These are phyloP conservation scores for Lordiphosa stackelbergi DNA, from an alignment of 1,140 invertebrate species.

Conservation along the genomic window DNA sequence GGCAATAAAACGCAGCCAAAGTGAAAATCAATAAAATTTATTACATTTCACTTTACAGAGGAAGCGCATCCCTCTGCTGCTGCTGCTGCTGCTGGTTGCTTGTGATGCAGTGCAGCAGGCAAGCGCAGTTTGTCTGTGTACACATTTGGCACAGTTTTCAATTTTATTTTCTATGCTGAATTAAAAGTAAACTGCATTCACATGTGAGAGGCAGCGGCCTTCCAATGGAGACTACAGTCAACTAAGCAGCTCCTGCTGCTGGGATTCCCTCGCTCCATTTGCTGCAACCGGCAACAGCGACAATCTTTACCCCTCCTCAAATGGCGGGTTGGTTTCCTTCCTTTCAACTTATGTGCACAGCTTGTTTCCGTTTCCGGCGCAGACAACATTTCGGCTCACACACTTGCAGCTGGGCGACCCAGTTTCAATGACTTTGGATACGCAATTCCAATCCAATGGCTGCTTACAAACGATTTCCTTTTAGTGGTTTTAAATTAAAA, in stretches of 20 bases:
- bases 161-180: slow-evolving; percentile 62
- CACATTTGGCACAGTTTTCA: slow-evolving; percentile 65
- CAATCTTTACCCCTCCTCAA: slow-evolving; percentile 26
- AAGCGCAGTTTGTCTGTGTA: slow-evolving; percentile 21
- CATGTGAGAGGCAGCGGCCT: slow-evolving; percentile 13
- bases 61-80: slow-evolving; percentile 1
- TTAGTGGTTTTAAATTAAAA: slow-evolving; percentile 28
- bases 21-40: slow-evolving; percentile 68
- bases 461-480: slow-evolving; percentile 14
- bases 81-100: neutral
- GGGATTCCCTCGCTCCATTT: slow-evolving; percentile 42
- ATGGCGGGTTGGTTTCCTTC: slow-evolving; percentile 55
- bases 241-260: slow-evolving; percentile 13
- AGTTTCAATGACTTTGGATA: slow-evolving; percentile 48
- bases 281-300: slow-evolving; percentile 33
- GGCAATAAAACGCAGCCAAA: slow-evolving; percentile 22
- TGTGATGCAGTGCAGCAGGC: slow-evolving; percentile 6
- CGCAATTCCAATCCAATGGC: slow-evolving; percentile 32
- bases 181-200: slow-evolving; percentile 55
- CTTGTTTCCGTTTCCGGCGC: slow-evolving; percentile 65
- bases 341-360: slow-evolving; percentile 60
- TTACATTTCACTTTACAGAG: slow-evolving; percentile 48
- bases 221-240: slow-evolving; percentile 10
- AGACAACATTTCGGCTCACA: slow-evolving; percentile 61
- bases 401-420: slow-evolving; percentile 44